Conservation (phyloP, 2,888 invertebrate genomes). For the Heliconius ethilla region DNA sequence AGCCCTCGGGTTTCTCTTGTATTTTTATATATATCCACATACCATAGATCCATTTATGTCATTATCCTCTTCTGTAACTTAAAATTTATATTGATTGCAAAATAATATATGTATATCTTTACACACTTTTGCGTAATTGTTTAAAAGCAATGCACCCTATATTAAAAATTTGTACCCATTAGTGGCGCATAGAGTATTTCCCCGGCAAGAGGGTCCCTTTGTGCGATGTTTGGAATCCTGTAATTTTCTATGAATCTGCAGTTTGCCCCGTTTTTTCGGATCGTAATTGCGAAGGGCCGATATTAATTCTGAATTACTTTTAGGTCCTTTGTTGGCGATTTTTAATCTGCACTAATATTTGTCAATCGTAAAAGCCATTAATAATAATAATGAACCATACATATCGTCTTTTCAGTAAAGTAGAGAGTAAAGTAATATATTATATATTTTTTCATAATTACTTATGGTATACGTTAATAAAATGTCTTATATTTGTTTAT, state of each 20-base stretch:
- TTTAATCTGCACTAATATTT: conserved; percentile 70
- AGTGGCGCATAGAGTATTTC: conserved; percentile 60
- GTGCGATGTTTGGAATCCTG: conserved; percentile 73
- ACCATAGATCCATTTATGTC: conserved; percentile 7
- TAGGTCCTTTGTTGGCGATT: conserved; percentile 66
- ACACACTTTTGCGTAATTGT: conserved; percentile 57
- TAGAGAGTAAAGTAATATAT: not conserved
- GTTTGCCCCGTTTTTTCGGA: conserved; percentile 64
- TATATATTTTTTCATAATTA: not conserved
- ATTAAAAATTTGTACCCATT: conserved; percentile 78
- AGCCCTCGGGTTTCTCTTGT: conserved; percentile 9
- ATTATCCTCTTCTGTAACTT: conserved; percentile 1
- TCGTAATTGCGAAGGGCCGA: conserved; percentile 63
- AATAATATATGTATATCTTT: conserved; percentile 43
- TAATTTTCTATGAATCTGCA: conserved; percentile 78
- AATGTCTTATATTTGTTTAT: too few relatives aligned
- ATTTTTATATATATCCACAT: conserved; percentile 5
- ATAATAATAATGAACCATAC: not conserved
- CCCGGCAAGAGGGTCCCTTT: conserved; percentile 63
- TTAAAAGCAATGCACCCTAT: conserved; percentile 68
- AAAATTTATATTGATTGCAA: conserved; percentile 25
- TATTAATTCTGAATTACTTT: conserved; percentile 71
- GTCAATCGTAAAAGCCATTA: conserved; percentile 46
- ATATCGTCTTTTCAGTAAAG: not conserved
- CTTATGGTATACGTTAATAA: not conserved